A percentile compares a stretch with the other conserved stretches of the same genome.
phyloP scores from a whole-genome alignment of 2,797 vertebrate genomes.

The Tragopan temminckii region DNA sequence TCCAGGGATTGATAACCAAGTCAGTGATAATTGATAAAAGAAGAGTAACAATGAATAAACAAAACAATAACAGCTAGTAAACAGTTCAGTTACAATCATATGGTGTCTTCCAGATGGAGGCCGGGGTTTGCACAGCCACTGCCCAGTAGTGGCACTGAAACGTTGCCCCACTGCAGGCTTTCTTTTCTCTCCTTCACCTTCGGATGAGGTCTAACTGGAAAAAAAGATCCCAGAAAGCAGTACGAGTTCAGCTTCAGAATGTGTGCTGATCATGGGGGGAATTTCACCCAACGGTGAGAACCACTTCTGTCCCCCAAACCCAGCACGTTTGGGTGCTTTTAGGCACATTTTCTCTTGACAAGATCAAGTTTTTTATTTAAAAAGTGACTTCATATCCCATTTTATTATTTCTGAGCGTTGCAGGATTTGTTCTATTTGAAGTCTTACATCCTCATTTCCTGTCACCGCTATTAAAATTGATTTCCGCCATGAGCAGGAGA shows the following conservation, averaged over 20 bases:
- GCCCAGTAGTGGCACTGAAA: background rate
- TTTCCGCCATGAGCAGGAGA: constrained; percentile 68
- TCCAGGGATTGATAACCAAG: background rate
- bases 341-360: background rate
- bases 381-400: constrained; percentile 40
- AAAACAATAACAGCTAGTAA: background rate
- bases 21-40: background rate
- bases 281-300: background rate
- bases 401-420: constrained; percentile 36
- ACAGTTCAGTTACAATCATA: background rate
- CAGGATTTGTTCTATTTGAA: constrained; percentile 71
- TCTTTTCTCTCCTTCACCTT: background rate
- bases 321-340: background rate
- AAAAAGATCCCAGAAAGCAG: background rate
- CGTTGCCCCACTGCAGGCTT: background rate
- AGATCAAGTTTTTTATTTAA: background rate
- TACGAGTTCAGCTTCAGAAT: background rate
- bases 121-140: background rate
- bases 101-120: background rate
- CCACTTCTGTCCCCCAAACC: background rate
- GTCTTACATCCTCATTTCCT: constrained; percentile 74
- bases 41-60: background rate
- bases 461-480: constrained; percentile 71
- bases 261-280: accelerated
- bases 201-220: background rate